phyloP scores from a whole-genome alignment of 2,113 vertebrate genomes.

The Cochlearius cochlearius region DNA sequence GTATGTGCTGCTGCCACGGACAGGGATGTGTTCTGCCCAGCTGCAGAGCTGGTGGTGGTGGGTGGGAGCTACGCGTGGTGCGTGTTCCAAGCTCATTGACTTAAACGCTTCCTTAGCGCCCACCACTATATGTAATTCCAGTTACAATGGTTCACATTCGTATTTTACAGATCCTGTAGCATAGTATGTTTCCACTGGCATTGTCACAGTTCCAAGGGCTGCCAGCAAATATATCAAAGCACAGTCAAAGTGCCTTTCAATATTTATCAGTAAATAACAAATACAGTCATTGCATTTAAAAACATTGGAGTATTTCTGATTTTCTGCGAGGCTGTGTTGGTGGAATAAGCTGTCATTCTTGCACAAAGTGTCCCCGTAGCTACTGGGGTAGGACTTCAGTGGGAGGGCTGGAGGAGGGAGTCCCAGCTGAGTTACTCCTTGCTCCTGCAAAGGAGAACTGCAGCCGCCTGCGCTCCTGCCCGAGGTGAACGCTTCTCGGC shows the following conservation, averaged over 20 bases:
- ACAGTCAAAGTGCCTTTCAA: background rate
- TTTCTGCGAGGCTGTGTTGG: background rate
- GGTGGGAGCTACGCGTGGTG: background rate
- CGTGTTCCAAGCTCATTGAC: background rate
- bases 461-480: background rate
- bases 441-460: background rate
- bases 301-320: background rate
- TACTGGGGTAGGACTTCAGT: background rate
- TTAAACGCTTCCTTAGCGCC: background rate
- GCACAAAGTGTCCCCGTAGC: background rate
- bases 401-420: background rate
- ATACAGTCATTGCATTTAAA: background rate
- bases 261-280: background rate
- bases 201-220: background rate
- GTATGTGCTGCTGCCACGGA: background rate
- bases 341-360: background rate
- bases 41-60: background rate
- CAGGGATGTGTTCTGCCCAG: background rate
- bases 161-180: background rate
- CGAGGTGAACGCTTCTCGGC: background rate
- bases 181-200: background rate
- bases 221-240: background rate
- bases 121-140: background rate
- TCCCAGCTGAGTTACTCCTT: background rate
- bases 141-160: background rate